Conservation (phyloP, 2,797 vertebrate genomes). For the Eutrigla gurnardus region DNA sequence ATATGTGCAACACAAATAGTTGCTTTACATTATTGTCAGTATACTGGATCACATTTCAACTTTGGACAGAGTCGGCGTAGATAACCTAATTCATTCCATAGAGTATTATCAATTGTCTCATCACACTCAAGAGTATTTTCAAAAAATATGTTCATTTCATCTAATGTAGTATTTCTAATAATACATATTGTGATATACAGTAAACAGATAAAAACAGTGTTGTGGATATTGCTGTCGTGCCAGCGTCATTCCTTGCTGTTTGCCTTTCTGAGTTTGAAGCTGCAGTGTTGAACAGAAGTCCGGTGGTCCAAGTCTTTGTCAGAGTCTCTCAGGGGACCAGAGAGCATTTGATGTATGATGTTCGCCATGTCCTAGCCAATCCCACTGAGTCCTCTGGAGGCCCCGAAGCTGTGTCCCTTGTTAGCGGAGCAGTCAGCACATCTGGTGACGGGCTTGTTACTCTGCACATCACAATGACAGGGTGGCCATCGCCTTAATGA, state of each 20-base stretch:
- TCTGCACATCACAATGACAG: conserved; percentile 1
- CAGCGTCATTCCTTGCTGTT: background rate
- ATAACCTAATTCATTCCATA: background rate
- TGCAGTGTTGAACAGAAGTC: background rate
- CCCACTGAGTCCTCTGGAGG: conserved; percentile 7
- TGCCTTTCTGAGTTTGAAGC: background rate
- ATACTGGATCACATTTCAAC: background rate
- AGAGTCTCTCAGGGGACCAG: conserved; percentile 1
- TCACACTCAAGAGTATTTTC: background rate
- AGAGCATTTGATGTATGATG: conserved; percentile 14
- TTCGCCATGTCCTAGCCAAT: background rate
- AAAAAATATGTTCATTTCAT: background rate
- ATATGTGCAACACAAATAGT: background rate
- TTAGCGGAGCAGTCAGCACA: conserved; percentile 34
- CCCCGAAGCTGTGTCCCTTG: background rate
- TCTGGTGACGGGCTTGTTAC: conserved; percentile 36
- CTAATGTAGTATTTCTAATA: background rate
- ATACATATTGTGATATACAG: background rate
- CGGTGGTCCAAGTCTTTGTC: background rate
- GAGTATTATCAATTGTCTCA: background rate
- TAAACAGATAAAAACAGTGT: no score
- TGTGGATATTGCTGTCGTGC: background rate
- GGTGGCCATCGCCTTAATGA: conserved; percentile 14
- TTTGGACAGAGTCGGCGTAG: background rate
- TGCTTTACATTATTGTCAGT: background rate